Base-by-base conservation (phyloP, 2,113 vertebrate genomes). In the Passer domesticus region DNA sequence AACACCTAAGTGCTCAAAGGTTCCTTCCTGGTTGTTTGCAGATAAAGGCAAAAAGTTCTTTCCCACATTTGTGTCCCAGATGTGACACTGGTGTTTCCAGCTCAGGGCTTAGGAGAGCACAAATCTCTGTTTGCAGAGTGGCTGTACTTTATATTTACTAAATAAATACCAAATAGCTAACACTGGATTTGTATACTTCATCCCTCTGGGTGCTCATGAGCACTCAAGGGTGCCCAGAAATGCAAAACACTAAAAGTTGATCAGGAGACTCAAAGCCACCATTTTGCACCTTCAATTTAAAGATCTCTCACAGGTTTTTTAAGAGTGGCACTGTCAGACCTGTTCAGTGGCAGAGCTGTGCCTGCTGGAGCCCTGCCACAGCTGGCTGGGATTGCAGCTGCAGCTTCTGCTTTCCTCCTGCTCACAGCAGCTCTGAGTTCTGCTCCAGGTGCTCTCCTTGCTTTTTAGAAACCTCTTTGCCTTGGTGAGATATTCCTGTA, bases 151-250 rank as follows among this genome's bases (percentile, higher is more conserved):
- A 8, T 55, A 28, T 39, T 84, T 56, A 12, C 12, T 24, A 1
- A 28, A 41, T 10, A 66, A 66, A 66, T 41, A 15, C 4, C 39
- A 20, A 49, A 10, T 20, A 49, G 24, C 10, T 41, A 22, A 33
- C 31, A 4, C 17, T 18, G 1, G 8, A 20, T 44, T 60, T 47
- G 12, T 24, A 6, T 4, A 0, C 24, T 27, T 35, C 15, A 5
- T 47, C 79, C 37, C 28, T 18, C 2, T 17, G 8, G 15, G 24
- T n/a, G 5, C 31, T 58, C 12, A 3, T 24, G 17, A 23, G 17
- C 47, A 35, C 41, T 74, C 24, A n/a, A 39, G 25, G 18, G 19
- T 62, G 46, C 25, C 14, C 11, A 4, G 14, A 15, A 30, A 39
- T 52, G 23, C 35, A 47, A 8, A 60, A 43, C 7, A 25, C 14